These are phyloP conservation scores for Ophioderma brevispina DNA, from an alignment of 35 echinoderm and acorn worm species.

Conservation along the genomic window DNA sequence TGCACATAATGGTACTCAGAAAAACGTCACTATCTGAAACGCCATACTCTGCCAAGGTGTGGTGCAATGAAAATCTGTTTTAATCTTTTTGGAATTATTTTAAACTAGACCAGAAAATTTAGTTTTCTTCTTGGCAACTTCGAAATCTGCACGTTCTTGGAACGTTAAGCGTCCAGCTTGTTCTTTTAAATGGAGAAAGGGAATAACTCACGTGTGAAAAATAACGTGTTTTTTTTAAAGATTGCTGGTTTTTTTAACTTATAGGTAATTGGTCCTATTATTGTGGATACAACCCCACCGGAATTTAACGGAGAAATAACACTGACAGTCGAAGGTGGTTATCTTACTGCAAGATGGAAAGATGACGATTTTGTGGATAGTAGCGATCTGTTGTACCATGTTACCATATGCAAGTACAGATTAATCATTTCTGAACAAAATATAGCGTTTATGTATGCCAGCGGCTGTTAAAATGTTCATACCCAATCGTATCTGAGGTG, in stretches of 20 bases:
- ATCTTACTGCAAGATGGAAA: not conserved
- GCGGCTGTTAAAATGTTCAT: no score
- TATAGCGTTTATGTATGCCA: no score
- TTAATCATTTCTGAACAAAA: no score
- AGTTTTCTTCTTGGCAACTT: no score
- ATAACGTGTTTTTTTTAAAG: not conserved
- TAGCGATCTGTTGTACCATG: not conserved
- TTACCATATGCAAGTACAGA: not conserved
- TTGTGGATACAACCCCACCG: slow-evolving; percentile 41
- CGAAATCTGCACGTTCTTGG: no score
- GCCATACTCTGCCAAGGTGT: no score
- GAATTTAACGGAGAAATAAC: not conserved
- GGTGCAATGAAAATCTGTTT: no score
- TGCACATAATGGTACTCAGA: no score
- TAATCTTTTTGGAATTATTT: no score
- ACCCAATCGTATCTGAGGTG: no score
- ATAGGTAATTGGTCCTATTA: slow-evolving; percentile 26
- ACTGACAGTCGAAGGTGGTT: not conserved
- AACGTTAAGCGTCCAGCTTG: not conserved
- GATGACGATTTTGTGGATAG: not conserved
- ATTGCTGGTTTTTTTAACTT: not conserved
- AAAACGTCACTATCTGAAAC: no score
- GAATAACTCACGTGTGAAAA: not conserved
- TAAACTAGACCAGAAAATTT: no score
- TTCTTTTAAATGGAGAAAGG: not conserved